Conservation (phyloP, 2,113 vertebrate genomes). For the Sciurus niger region DNA sequence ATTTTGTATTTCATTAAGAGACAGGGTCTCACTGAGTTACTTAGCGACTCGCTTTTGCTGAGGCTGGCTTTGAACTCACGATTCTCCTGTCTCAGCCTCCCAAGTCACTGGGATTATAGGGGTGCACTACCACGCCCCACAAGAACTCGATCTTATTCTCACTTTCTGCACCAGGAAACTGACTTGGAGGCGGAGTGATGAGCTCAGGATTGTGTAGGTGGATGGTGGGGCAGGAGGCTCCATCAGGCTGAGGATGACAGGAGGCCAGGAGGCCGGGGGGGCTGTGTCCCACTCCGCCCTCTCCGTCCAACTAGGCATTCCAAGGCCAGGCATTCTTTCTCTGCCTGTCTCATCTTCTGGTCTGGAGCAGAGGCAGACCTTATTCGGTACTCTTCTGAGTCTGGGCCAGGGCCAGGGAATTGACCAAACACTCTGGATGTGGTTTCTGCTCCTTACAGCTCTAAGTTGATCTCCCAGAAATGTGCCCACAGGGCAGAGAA, state of each 20-base stretch:
- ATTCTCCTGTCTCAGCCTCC: no score
- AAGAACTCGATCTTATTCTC: not conserved
- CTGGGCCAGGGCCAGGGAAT: not conserved
- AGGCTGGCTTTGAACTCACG: no score
- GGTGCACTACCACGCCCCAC: no score
- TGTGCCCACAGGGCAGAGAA: not conserved
- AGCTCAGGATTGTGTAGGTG: not conserved
- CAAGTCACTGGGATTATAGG: no score
- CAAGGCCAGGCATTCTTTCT: not conserved
- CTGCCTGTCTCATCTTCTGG: not conserved
- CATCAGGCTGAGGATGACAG: not conserved
- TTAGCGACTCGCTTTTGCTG: no score
- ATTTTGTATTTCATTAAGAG: no score
- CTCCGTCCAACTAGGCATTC: not conserved
- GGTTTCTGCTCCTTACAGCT: not conserved
- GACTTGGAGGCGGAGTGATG: not conserved
- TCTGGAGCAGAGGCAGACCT: not conserved
- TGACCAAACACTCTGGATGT: not conserved
- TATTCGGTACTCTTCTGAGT: constrained; percentile 35
- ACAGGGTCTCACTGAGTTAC: no score
- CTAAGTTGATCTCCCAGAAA: not conserved
- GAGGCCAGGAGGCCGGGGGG: not conserved
- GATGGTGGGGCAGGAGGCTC: no score
- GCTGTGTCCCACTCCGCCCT: not conserved
- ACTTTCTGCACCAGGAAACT: not conserved